Evolutionary conservation across 53 echinoderm and acorn worm species (phyloP), one percentile per base, ranked within the genome.

Genomic region (Mesocentrotus franciscanus): DNA sequence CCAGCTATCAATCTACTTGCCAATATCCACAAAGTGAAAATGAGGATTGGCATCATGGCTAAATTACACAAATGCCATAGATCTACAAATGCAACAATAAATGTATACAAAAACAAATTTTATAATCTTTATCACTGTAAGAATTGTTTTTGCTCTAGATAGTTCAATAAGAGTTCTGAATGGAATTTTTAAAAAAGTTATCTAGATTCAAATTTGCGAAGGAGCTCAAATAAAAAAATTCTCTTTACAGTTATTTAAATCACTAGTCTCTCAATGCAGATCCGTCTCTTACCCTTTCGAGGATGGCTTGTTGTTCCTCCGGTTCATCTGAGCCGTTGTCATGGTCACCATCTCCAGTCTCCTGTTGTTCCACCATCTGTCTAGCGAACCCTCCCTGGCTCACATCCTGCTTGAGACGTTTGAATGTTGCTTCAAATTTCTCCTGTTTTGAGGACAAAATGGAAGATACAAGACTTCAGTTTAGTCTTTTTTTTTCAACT

Each of bases 401-500:
- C 15, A 92, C 92, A 29, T 92, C 92, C 15, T 92, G 71, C 92
- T 74, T 92, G 56, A 92, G 92, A 29, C 71, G 92, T 7, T 56
- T 74, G 74, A 68, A 92, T 26, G 35, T 75, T 0, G 27, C 74
- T n/a, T 17, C 92, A 66, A 74, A 68, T 10, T 74, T 75, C 13
- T 92, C 75, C 92, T 92, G 42, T 68, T 26, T 55, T 22, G 12
- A 30, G 32, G 49, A 42, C 15, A 29, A 64, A 68, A 92, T 68
- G 12, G 17, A 39, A 92, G 15, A 29, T 8, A 79, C 3, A 13
- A 79, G 79, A 79, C 26, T 13, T 13, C 79, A 79, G 79, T 79
- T 29, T 14, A 29, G 4, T 78, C 2, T 49, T 66, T 66, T 4
- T 66, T 10, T 64, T 64, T 14, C 6, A 64, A 1, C 7, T 64